Evolutionary conservation across 2,797 vertebrate genomes (phyloP).

Genomic region (Uromys caudimaculatus): DNA sequence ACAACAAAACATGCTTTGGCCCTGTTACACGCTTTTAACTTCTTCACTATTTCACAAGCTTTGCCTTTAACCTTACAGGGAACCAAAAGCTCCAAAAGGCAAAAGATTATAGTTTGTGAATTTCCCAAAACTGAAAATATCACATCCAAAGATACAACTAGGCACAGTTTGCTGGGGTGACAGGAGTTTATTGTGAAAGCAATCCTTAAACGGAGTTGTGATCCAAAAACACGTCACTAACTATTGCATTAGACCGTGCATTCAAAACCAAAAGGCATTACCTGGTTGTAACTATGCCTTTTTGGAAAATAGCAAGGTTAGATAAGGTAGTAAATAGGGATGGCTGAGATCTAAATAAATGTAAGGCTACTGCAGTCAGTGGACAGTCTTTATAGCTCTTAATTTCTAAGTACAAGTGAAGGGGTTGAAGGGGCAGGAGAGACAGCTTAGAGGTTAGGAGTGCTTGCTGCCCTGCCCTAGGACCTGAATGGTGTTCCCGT

Average conservation of each 20-base stretch:
- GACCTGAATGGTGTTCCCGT: too few relatives aligned
- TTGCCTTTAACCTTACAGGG: neutral
- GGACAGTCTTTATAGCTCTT: neutral
- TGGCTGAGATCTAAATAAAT: neutral
- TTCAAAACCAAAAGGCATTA: conserved; percentile 14
- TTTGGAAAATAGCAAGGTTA: conserved; percentile 29
- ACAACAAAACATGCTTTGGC: neutral
- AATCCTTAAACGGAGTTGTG: conserved; percentile 15
- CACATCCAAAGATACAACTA: neutral
- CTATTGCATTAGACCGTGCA: neutral
- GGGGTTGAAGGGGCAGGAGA: neutral
- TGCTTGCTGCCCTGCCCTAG: neutral
- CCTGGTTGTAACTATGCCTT: neutral
- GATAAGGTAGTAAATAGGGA: neutral
- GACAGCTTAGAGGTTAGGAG: neutral
- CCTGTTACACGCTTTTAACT: neutral
- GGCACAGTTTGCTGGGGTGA: neutral
- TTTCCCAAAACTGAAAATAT: conserved; percentile 46
- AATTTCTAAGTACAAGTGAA: conserved; percentile 21
- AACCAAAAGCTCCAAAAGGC: neutral
- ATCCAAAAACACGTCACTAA: neutral
- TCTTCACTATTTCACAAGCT: neutral
- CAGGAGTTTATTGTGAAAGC: neutral
- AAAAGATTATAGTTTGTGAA: neutral
- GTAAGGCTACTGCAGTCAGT: neutral